Evolutionary conservation across 2,113 vertebrate species (phyloP), one percentile per base, ranked within the genome.

Genomic region (Tenebrosternarchus preto): DNA sequence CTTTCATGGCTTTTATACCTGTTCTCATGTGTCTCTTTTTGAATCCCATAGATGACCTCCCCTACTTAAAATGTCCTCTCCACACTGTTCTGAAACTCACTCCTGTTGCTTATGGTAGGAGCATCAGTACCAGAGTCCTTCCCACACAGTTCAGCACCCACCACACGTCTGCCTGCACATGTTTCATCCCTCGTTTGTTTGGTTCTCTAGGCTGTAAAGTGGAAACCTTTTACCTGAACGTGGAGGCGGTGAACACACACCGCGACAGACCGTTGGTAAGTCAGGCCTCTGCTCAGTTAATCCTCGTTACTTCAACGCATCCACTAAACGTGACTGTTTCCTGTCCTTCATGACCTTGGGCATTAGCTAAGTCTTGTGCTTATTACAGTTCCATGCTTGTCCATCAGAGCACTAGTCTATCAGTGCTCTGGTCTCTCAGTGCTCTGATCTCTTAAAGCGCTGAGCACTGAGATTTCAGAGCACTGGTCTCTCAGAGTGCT

Each of bases 241-340:
- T 99, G 88, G 96, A 98, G 80, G 96, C 97, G 6, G 98, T 99
- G 73, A 94, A 98, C 89, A 99, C 98, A 0, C 97, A 99, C 85
- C 92, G 97, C 0, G 96, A 98, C 78, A 94, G 95, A 53, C 96
- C 97, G 76, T 83, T 92, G 1, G 97, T 99, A 90, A 96, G 96
- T 93, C 55, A 16, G n/a, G 25, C 60, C 57, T 50, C n/a, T 33
- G 43, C 12, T 25, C 69, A 36, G 36, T 25, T 17, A 29, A 71
- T 57, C 24, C 39, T 50, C 1, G 31, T 16, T 43, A 39, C 50
- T 36, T 63, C 27, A 19, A 16, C 39, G 20, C 67, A 5, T 31
- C 5, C 31, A 68, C 4, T 39, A 22, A 0, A 31, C 20, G 20
- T 39, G 19, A n/a, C 31, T 36, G 4, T 4, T n/a, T 36, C 27